Base-by-base conservation (phyloP, 2,888 invertebrate genomes). In the Liposcelis brunnea region DNA sequence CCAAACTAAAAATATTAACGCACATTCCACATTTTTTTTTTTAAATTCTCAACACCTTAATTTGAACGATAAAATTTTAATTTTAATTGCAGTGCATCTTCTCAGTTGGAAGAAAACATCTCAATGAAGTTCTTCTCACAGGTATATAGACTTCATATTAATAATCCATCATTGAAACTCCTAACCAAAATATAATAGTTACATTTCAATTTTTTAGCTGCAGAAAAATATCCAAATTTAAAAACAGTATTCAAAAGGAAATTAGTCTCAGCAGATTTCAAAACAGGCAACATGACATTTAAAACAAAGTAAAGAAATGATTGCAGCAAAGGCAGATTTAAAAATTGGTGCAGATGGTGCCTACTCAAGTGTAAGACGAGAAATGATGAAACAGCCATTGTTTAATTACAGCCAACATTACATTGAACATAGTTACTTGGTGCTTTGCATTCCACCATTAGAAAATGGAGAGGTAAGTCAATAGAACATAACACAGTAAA, bases 291-390 rank as follows among this genome's bases (percentile, higher is more conserved):
- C 6, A 40, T 40, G 40, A 40, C 40, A 6, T 40, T 40, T 19
- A 16, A 18, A n/a, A 40, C 5, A 18, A 15, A 40, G 66, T 1
- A 63, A 69, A 11, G 65, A 68, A 52, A 63, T 60, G 1, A 59
- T 72, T 3, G 58, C 69, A 7, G 64, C 68, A 7, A 65, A 65
- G 26, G 76, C 80, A 0, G 91, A 97, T 59, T 63, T 97, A 43
- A 74, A 97, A 32, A 73, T 97, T 7, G 97, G 95, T 0, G 86
- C 87, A 43, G 97, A 98, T 63, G 98, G 97, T 0, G 97, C 97
- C 0, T 87, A 81, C 59, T 97, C 97, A 11, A 67, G 79, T 0
- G 72, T 97, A 1, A 71, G 97, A 6, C 74, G 76, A 53, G 72
- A 76, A 35, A 77, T 97, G 75, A 77, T 89, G 67, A 83, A 82